Evolutionary conservation across 2,113 vertebrate genomes (phyloP), one percentile per base, ranked within the genome.

Genomic region (Sinocyclocheilus rhinocerous): DNA sequence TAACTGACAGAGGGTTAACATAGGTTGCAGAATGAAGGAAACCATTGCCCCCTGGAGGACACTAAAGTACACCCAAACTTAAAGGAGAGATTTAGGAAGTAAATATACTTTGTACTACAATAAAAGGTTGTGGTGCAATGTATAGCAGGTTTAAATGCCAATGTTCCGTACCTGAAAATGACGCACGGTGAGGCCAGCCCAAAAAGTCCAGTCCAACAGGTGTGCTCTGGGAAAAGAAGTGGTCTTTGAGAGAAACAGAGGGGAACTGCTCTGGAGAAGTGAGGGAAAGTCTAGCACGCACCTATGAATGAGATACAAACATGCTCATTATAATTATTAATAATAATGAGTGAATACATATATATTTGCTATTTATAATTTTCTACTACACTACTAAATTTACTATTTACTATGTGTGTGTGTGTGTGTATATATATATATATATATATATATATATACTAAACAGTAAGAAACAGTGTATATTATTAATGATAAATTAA

Each of bases 201-300:
- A 93, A 3, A 0, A 89, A 93, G 91, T 96, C 92, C 77, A 97
- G 89, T 76, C 94, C 94, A 10, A 88, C 92, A 0, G 95, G 96
- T 22, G 95, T 95, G 87, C 96, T 97, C 92, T 94, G 94, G 72
- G 96, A 97, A 90, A 96, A 94, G 0, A 89, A 87, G 6, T 91
- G 92, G 57, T 92, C 92, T 78, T 93, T 96, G 89, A 94, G 88
- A 0, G 90, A 90, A 55, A 92, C 88, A 26, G 91, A 89, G 72
- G 91, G 90, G 81, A 93, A 92, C 90, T 90, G 90, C 86, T 92
- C 88, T 12, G 91, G 82, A 76, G 94, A 92, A 0, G 72, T 61
- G 63, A 91, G 8, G 18, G 89, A 91, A 70, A 86, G 85, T 86
- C 90, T 93, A 87, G 87, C 90, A 80, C 86, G 91, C 88, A 84